Base-by-base conservation (phyloP, 1,140 invertebrate species). In the Harlomillsia oculata region DNA sequence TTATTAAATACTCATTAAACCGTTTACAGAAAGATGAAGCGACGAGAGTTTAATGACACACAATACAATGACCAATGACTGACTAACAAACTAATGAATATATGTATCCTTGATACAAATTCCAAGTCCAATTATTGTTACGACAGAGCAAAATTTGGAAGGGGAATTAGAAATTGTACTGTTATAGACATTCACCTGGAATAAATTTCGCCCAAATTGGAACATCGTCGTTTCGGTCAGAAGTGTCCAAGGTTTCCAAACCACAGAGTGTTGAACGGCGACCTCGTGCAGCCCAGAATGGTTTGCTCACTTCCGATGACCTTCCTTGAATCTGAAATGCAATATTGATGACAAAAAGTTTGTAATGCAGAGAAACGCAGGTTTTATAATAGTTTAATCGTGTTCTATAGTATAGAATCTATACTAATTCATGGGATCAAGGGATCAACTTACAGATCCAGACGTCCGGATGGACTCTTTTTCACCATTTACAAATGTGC, bases 261-360 rank as follows among this genome's bases (percentile, higher is more conserved):
- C 14, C 28, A 9, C 18, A 3, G 4, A 48, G 6, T 1, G 34
- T 14, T 23, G 23, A 50, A 4, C 34, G 13, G 26, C 48, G 36
- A 3, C 48, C 48, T 26, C 48, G 1, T 5, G 48, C 32, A 5
- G 48, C 48, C 32, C 32, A 37, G 28, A 50, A 50, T 50, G 48
- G 48, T 16, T 36, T 21, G 5, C 9, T 49, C 6, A 21, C 30
- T n/a, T 39, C 48, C 11, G 20, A 16, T 14, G 4, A 3, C 20
- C 26, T 39, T 13, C 23, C 1, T 23, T 50, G 9, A 5, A 25
- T 26, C 11, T 2, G 3, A 34, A 34, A 32, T 18, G 37, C 1
- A 37, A 26, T 6, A 0, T 25, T 5, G 26, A 50, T 6, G 3
- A n/a, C 39, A 37, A 26, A 6, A 29, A 40, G 18, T 40, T 40